phyloP scores from a whole-genome alignment of 1,140 invertebrate genomes.

The Vanessa tameamea region DNA sequence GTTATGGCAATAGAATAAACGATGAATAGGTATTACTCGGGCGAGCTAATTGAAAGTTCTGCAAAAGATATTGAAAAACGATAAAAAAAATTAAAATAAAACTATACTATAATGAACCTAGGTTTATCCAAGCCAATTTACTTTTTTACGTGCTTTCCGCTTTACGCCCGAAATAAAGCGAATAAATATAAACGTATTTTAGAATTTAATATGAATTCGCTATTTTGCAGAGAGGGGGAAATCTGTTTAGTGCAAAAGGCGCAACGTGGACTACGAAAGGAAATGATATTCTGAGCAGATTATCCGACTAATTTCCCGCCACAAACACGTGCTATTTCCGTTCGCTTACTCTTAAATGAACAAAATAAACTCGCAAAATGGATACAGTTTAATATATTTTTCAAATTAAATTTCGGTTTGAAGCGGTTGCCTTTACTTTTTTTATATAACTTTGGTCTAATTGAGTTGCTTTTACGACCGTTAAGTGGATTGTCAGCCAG shows the following conservation, averaged over 20 bases:
- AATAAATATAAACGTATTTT: constrained; percentile 1
- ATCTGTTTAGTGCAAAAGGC: constrained; percentile 38
- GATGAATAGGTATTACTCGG: too few species aligned
- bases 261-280: constrained; percentile 39
- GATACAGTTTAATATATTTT: constrained; percentile 28
- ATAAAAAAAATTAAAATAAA: too few species aligned
- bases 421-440: not conserved
- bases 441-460: not conserved
- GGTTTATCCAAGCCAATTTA: not conserved
- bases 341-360: constrained; percentile 38
- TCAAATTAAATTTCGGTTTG: constrained; percentile 17
- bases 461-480: not conserved
- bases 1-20: too few species aligned
- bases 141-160: constrained; percentile 6
- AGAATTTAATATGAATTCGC: constrained; percentile 7
- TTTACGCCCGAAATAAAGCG: not conserved
- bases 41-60: too few species aligned
- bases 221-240: constrained; percentile 19
- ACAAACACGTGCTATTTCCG: constrained; percentile 45
- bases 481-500: not conserved
- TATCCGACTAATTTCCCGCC: constrained; percentile 47
- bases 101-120: too few species aligned
- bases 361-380: constrained; percentile 33
- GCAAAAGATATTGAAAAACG: too few species aligned
- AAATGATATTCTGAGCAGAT: constrained; percentile 50